These are phyloP conservation scores for Nylanderia fulva DNA, from an alignment of 1,140 invertebrate genomes.

Conservation along the genomic window DNA sequence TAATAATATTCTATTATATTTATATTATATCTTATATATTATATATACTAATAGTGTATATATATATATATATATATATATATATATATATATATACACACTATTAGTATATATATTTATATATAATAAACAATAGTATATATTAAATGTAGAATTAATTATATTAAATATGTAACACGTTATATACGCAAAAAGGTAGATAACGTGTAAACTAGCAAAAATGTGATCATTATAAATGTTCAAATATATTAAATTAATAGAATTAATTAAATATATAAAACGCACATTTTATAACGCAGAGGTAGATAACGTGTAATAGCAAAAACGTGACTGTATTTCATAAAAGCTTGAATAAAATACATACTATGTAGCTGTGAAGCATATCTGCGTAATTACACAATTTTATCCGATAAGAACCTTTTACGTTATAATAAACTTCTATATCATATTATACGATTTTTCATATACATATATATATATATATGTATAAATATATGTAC, in stretches of 20 bases:
- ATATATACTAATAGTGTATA: too few species aligned
- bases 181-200: neutral
- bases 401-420: slow-evolving; percentile 73
- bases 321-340: slow-evolving; percentile 78
- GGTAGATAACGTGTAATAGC: slow-evolving; percentile 68
- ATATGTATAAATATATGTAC: slow-evolving; percentile 42
- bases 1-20: too few species aligned
- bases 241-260: too few species aligned
- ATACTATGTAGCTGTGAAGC: slow-evolving; percentile 74
- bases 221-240: too few species aligned
- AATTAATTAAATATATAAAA: too few species aligned
- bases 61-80: too few species aligned
- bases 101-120: too few species aligned
- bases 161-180: too few species aligned
- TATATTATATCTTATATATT: too few species aligned
- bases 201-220: slow-evolving; percentile 76
- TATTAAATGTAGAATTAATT: too few species aligned
- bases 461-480: neutral
- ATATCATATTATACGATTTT: slow-evolving; percentile 46
- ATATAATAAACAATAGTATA: too few species aligned
- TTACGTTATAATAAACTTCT: slow-evolving; percentile 71
- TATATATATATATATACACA: too few species aligned
- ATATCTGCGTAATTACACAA: slow-evolving; percentile 72
- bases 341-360: slow-evolving; percentile 79
- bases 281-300: neutral